Percentiles rank a stretch among this genome's conserved stretches.
Evolutionary conservation across 2,113 vertebrate species (phyloP).

Genomic region (Centrocercus urophasianus): DNA sequence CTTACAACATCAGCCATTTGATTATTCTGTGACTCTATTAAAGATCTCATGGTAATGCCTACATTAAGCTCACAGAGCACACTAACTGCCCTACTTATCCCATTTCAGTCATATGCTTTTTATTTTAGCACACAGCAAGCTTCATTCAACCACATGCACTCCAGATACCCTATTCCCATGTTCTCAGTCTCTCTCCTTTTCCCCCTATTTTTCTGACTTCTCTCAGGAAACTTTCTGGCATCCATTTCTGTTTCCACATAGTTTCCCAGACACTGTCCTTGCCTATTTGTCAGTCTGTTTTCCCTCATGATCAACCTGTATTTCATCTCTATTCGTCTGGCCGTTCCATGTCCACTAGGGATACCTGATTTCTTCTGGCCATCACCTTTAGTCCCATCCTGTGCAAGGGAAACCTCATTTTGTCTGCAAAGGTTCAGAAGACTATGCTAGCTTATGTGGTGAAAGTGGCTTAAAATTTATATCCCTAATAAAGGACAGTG

Average conservation of each 20-base stretch:
- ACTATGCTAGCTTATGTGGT: neutral
- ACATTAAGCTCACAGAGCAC: rapidly evolving
- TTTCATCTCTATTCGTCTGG: neutral
- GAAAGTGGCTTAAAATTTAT: neutral
- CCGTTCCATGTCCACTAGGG: neutral
- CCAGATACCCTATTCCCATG: neutral
- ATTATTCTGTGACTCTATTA: neutral
- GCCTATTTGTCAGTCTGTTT: neutral
- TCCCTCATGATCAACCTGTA: neutral
- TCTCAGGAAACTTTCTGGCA: neutral
- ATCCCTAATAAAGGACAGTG: neutral
- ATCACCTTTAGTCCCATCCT: neutral
- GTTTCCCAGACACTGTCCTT: neutral
- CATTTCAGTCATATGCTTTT: neutral
- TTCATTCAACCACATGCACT: neutral
- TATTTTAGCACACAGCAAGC: neutral
- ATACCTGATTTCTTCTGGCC: neutral
- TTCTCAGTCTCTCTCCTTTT: neutral
- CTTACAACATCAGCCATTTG: neutral
- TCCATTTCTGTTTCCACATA: neutral
- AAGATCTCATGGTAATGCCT: neutral
- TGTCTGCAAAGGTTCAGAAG: neutral
- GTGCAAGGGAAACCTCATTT: neutral
- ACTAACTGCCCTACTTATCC: neutral
- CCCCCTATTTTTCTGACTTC: neutral